These are phyloP conservation scores for Toxotes lorentzi DNA, from an alignment of 2,797 vertebrate genomes.

Conservation along the genomic window DNA sequence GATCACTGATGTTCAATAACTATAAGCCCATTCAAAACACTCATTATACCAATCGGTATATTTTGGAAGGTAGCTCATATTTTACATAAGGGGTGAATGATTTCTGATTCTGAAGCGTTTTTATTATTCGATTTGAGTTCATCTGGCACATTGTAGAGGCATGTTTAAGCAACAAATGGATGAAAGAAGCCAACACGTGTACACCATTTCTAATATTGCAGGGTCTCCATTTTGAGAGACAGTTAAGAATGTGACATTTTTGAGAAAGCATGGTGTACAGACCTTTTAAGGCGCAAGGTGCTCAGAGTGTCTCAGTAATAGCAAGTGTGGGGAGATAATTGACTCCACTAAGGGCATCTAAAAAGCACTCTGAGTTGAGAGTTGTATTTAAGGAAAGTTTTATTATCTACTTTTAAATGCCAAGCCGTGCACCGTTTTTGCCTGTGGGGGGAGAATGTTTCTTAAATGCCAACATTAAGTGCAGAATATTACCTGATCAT, in stretches of 20 bases:
- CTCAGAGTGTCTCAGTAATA: slow-evolving; percentile 76
- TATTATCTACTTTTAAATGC: slow-evolving; percentile 84
- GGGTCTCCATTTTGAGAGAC: slow-evolving; percentile 67
- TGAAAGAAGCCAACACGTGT: slow-evolving; percentile 44
- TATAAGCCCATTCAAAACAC: background rate
- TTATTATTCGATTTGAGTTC: slow-evolving; percentile 7
- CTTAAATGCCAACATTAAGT: slow-evolving; percentile 87
- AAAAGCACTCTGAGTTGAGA: slow-evolving; percentile 84
- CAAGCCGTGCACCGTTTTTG: slow-evolving; percentile 73
- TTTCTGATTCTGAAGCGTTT: slow-evolving; percentile 27
- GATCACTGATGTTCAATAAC: slow-evolving; percentile 4
- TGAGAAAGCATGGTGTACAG: slow-evolving; percentile 62
- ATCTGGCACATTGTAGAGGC: slow-evolving; percentile 11
- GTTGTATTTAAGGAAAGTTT: slow-evolving; percentile 82
- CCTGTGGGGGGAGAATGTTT: slow-evolving; percentile 69
- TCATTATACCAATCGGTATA: background rate
- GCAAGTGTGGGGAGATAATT: slow-evolving; percentile 83
- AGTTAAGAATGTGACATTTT: slow-evolving; percentile 78
- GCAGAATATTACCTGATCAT: slow-evolving; percentile 77
- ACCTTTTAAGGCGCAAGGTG: slow-evolving; percentile 75
- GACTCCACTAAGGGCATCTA: slow-evolving; percentile 81
- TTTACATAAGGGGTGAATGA: background rate
- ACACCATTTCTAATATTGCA: slow-evolving; percentile 50
- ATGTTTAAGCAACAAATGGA: slow-evolving; percentile 61
- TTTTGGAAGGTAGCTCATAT: slow-evolving; percentile 13